Base-by-base conservation (phyloP, 2,888 invertebrate genomes). In the Strigamia maritima region DNA sequence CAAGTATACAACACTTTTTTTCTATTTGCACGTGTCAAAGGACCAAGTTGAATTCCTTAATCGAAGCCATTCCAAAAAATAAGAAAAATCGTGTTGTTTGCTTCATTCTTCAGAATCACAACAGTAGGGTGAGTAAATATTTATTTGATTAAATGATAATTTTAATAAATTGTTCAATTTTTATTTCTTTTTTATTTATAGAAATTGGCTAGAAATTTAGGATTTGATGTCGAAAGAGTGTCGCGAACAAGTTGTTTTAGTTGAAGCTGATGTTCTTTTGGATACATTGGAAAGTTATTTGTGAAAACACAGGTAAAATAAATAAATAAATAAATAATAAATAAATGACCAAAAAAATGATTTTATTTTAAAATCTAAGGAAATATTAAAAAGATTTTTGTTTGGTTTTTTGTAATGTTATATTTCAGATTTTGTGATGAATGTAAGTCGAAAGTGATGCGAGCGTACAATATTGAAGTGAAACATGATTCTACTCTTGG, bases 401-500 rank as follows among this genome's bases (percentile, higher is more conserved):
- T n/a, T n/a, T n/a, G n/a, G n/a, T n/a, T n/a, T n/a, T n/a, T n/a
- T n/a, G n/a, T n/a, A n/a, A n/a, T n/a, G n/a, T n/a, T n/a, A n/a
- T n/a, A n/a, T n/a, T n/a, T n/a, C n/a, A 90, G 90, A 82, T 97
- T 97, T 87, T 97, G 97, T 85, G 91, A 92, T 2, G 97, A 97
- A 85, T 97, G 97, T 85, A 92, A 95, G 83, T 93, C 94, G 82
- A 97, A 96, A 89, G 95, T 97, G 81, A 86, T 90, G 82, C 89
- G 91, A 85, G 97, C 97, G 79, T 96, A 94, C 87, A 92, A 92
- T 83, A 89, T 97, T 83, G n/a, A n/a, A n/a, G n/a, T n/a, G n/a
- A n/a, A n/a, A n/a, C n/a, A n/a, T n/a, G n/a, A n/a, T n/a, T n/a
- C n/a, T n/a, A n/a, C n/a, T n/a, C n/a, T n/a, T n/a, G n/a, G n/a